A percentile compares a stretch with the other conserved stretches of the same genome.
These are phyloP conservation scores for Lathronympha strigana DNA, from an alignment of 2,888 invertebrate genomes.

Conservation along the genomic window DNA sequence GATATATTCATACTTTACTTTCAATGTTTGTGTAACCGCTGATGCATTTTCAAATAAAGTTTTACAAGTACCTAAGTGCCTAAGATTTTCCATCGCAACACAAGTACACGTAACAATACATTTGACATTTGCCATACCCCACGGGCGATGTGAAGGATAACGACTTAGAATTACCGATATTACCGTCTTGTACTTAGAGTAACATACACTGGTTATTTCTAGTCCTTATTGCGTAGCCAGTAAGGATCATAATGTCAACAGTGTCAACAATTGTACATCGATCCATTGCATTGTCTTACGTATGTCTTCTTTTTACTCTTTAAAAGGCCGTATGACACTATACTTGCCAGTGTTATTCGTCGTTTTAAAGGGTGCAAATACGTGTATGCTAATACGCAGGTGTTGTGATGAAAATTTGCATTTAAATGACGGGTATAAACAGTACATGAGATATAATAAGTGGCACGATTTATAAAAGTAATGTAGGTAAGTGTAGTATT, in stretches of 20 bases:
- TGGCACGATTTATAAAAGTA: background rate
- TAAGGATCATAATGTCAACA: too few relatives aligned
- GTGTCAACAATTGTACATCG: too few relatives aligned
- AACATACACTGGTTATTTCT: too few relatives aligned
- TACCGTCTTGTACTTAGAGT: too few relatives aligned
- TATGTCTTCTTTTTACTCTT: background rate
- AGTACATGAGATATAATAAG: conserved; percentile 11
- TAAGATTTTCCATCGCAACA: conserved; percentile 22
- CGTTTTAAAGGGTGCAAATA: conserved; percentile 13
- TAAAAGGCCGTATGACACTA: conserved; percentile 17
- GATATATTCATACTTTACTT: background rate
- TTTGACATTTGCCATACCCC: conserved; percentile 44
- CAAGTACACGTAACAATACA: conserved; percentile 22
- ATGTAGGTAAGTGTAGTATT: background rate
- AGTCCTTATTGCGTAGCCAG: too few relatives aligned
- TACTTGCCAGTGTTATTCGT: conserved; percentile 16
- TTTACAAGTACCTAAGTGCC: conserved; percentile 1
- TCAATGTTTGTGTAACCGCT: background rate
- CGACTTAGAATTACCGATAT: conserved; percentile 41
- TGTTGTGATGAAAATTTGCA: conserved; percentile 50
- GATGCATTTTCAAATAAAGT: conserved; percentile 1
- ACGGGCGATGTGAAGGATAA: conserved; percentile 44
- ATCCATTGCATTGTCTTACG: conserved; percentile 41
- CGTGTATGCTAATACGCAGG: conserved; percentile 49
- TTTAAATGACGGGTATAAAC: conserved; percentile 40